Evolutionary conservation across 2,113 vertebrate genomes (phyloP), one percentile per base, ranked within the genome.

Genomic region (Nicator chloris): DNA sequence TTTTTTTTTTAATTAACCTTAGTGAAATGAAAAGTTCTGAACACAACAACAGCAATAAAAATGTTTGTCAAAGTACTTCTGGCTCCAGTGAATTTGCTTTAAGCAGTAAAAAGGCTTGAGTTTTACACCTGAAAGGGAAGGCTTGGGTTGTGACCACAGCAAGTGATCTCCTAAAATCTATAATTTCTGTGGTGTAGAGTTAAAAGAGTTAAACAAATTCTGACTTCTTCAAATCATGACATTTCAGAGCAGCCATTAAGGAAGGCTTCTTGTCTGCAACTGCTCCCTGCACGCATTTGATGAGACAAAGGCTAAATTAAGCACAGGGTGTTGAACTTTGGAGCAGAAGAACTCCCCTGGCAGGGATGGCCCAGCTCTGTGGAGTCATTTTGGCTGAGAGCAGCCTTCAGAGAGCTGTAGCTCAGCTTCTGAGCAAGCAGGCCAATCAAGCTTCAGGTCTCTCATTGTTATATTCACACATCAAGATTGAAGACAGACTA

Each of bases 211-310:
- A 57, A 94, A 56, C 7, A 69, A 80, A 88, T 50, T 20, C 22
- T 44, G 60, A 33, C 64, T 86, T 78, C 30, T 79, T 80, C 61
- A 47, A 80, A 88, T 40, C 13, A 57, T 24, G 42, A 42, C 2
- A 86, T 85, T 89, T 92, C 88, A 90, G 68, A 79, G 54, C 61
- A 91, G 51, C 44, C 12, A 4, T 70, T 56, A 73, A 76, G 50
- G 47, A 80, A 88, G 19, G 15, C 39, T 93, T 60, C 63, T 85
- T 11, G 10, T 61, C 75, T 71, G 4, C 59, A 54, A 9, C 37
- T 90, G 68, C 37, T 57, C n/a, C 88, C 65, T 86, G 53, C 42
- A 71, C 65, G 92, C 80, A 95, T 86, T 44, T 53, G 44, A 61
- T 76, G 78, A 86, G 37, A 59, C 9, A 9, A 90, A 69, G 4